Percentiles rank a stretch among this genome's conserved stretches.
Evolutionary conservation across 2,888 invertebrate species (phyloP).

Genomic region (Mayetiola destructor): DNA sequence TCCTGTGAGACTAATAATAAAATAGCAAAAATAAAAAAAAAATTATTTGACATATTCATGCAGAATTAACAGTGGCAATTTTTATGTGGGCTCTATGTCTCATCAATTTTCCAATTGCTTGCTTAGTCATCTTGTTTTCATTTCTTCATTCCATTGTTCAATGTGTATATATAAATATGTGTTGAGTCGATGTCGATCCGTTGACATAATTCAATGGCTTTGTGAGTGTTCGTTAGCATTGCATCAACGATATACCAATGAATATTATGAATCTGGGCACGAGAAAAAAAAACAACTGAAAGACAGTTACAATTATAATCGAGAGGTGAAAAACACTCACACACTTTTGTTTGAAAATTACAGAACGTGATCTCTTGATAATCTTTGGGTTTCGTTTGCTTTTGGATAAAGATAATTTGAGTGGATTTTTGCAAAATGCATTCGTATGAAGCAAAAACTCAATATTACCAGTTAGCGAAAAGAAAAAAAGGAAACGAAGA

Average conservation of each 20-base stretch:
- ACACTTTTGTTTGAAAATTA: slow-evolving; percentile 15
- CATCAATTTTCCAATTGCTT: too few relatives aligned
- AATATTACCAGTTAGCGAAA: background rate
- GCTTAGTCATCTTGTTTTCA: background rate
- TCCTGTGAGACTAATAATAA: background rate
- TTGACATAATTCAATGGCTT: background rate
- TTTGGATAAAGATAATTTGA: background rate
- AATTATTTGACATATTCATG: too few relatives aligned
- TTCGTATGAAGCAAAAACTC: background rate
- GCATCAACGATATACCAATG: background rate
- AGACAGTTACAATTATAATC: background rate
- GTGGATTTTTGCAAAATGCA: background rate
- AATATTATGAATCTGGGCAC: background rate
- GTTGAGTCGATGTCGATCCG: too few relatives aligned
- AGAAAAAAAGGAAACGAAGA: too few relatives aligned
- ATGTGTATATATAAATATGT: background rate
- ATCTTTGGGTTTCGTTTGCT: slow-evolving; percentile 4
- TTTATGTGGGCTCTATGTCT: too few relatives aligned
- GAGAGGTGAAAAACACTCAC: slow-evolving; percentile 15
- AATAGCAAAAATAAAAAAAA: too few relatives aligned
- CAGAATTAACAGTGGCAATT: too few relatives aligned
- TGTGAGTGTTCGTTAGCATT: background rate
- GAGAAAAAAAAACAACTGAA: background rate
- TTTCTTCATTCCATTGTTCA: background rate
- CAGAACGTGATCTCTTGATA: slow-evolving; percentile 16